Evolutionary conservation across 2,888 invertebrate genomes (phyloP).

Genomic region (Melieria crassipennis): DNA sequence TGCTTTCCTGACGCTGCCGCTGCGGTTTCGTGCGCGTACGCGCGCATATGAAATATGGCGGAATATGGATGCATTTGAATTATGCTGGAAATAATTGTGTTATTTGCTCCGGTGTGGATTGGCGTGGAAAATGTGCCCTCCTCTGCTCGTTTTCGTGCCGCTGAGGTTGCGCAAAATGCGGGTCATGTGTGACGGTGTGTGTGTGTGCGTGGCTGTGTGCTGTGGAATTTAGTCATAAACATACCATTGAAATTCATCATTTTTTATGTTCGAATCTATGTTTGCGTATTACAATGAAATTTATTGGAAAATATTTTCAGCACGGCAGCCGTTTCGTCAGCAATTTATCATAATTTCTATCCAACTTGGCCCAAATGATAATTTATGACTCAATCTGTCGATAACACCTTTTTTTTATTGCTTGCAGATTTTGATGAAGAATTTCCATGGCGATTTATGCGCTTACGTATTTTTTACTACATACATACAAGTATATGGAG

Average conservation of each 20-base stretch:
- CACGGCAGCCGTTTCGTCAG: too few relatives aligned
- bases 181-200: not conserved
- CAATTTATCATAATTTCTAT: too few relatives aligned
- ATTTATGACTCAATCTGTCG: too few relatives aligned
- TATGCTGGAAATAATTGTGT: constrained; percentile 24
- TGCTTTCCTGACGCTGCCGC: too few relatives aligned
- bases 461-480: too few relatives aligned
- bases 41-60: constrained; percentile 1
- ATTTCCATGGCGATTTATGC: too few relatives aligned
- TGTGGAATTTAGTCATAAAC: constrained; percentile 26
- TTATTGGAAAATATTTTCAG: too few relatives aligned
- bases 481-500: too few relatives aligned
- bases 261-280: not conserved
- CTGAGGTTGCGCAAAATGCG: not conserved
- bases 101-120: constrained; percentile 16
- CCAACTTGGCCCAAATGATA: too few relatives aligned
- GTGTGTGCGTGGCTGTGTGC: not conserved
- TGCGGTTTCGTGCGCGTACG: not conserved
- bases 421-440: too few relatives aligned
- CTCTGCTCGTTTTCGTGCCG: not conserved
- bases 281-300: too few relatives aligned
- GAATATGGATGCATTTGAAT: constrained; percentile 22
- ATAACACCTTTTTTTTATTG: too few relatives aligned
- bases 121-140: not conserved
- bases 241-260: constrained; percentile 25